Base-by-base conservation (phyloP, 1,140 invertebrate genomes). In the Drosophila micromelanica region DNA sequence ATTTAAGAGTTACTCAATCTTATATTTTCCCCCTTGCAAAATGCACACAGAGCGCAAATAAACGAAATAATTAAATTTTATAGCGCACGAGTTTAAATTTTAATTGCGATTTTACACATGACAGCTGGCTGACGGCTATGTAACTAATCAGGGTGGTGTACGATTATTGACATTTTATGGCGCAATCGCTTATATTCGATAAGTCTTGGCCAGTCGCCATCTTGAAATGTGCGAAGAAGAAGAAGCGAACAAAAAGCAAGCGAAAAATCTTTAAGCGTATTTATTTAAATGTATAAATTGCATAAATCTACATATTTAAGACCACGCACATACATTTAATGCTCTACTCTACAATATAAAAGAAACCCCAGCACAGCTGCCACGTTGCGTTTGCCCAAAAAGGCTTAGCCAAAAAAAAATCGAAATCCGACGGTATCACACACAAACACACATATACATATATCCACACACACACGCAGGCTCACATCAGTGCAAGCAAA, bases 221-320 rank as follows among this genome's bases (percentile, higher is more conserved):
- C 72, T 74, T 74, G 81, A 62, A 82, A 82, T 72, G 59, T 84
- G 80, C 61, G 32, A 74, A 85, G 80, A 85, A 70, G 82, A 85
- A 80, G 81, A 85, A 73, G 69, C 70, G 75, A 78, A 80, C 78
- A 86, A 85, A 85, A 86, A 85, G 81, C 81, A 86, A 86, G 78
- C 74, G 78, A 85, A 86, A 85, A 85, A 69, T 86, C 62, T 64
- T 85, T 77, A 77, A 86, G 73, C 78, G 69, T 86, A 63, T 70
- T 74, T 84, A 69, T 85, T 85, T 77, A 74, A 86, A 74, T 77
- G 78, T 78, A 68, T 75, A 71, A 77, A 86, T 77, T 69, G 78
- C 69, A 64, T 75, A 80, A 73, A 75, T 54, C 38, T 64, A 52
- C 57, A 60, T 54, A 71, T 78, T 73, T 64, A 68, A 86, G 65